phyloP scores from a whole-genome alignment of 2,113 vertebrate species.

The Aphyosemion australe region DNA sequence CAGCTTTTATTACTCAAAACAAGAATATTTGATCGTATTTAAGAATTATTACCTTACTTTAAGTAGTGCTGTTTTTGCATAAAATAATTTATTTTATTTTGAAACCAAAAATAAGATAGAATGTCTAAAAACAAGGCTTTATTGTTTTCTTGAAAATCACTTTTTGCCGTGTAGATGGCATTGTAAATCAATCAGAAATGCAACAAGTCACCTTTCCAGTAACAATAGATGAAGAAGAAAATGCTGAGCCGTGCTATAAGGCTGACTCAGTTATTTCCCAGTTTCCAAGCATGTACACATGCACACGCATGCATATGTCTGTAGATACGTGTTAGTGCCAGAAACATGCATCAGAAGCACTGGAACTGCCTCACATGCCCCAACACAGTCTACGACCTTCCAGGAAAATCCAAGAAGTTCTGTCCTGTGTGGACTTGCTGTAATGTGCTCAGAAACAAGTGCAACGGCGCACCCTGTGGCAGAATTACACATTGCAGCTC shows the following conservation, averaged over 20 bases:
- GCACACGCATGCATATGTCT: neutral
- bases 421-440: slow-evolving; percentile 70
- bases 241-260: neutral
- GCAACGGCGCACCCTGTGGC: neutral
- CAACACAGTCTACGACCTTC: slow-evolving; percentile 40
- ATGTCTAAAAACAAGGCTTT: too few relatives aligned
- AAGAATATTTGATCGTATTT: too few relatives aligned
- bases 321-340: slow-evolving; percentile 11
- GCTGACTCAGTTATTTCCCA: neutral
- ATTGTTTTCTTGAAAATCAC: too few relatives aligned
- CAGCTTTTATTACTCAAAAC: too few relatives aligned
- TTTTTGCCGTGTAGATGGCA: too few relatives aligned
- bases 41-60: too few relatives aligned
- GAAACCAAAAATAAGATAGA: too few relatives aligned
- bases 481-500: neutral
- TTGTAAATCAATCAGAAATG: neutral
- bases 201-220: neutral
- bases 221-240: slow-evolving; percentile 13
- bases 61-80: too few relatives aligned
- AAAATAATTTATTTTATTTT: too few relatives aligned
- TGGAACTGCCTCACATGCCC: slow-evolving; percentile 66
- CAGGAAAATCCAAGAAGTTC: slow-evolving; percentile 25
- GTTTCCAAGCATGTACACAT: slow-evolving; percentile 8
- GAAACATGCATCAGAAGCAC: slow-evolving; percentile 31
- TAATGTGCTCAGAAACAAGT: slow-evolving; percentile 27